A percentile compares a stretch with the other conserved stretches of the same genome.
Evolutionary conservation across 2,888 invertebrate genomes (phyloP).

Genomic region (Scaptomyza polygonia): DNA sequence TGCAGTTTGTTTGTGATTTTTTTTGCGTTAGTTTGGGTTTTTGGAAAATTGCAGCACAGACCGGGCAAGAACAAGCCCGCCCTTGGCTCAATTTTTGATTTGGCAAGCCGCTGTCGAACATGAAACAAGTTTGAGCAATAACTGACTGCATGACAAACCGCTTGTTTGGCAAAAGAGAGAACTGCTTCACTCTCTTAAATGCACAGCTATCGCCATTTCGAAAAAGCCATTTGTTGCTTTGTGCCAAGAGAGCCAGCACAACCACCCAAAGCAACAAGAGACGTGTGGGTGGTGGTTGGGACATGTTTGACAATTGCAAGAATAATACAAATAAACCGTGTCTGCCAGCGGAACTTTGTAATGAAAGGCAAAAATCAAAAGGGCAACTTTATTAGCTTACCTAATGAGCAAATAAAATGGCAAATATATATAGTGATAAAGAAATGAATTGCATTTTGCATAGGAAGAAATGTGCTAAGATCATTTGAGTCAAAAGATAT

Average conservation of each 20-base stretch:
- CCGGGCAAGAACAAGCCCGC: slow-evolving; percentile 63
- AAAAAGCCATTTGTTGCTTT: slow-evolving; percentile 70
- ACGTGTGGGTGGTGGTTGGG: slow-evolving; percentile 26
- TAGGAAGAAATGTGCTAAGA: too few species aligned
- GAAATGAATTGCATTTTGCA: too few species aligned
- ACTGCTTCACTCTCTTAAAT: slow-evolving; percentile 29
- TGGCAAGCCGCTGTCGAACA: slow-evolving; percentile 47
- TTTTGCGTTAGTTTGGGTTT: slow-evolving; percentile 10
- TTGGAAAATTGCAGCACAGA: slow-evolving; percentile 53
- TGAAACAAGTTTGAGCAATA: slow-evolving; percentile 56
- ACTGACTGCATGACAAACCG: slow-evolving; percentile 38
- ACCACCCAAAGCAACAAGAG: slow-evolving; percentile 9
- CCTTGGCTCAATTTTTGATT: slow-evolving; percentile 69
- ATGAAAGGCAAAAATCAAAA: slow-evolving; percentile 7
- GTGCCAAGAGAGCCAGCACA: slow-evolving; percentile 29
- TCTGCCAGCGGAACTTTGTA: slow-evolving; percentile 19
- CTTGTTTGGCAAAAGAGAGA: slow-evolving; percentile 29
- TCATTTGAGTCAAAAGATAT: too few species aligned
- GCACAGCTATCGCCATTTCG: slow-evolving; percentile 14
- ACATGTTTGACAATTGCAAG: slow-evolving; percentile 44
- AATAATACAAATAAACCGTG: slow-evolving; percentile 45
- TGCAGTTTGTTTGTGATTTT: slow-evolving; percentile 15
- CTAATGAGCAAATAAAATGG: slow-evolving; percentile 11
- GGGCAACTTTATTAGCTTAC: not conserved
- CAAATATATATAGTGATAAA: too few species aligned